Base-by-base conservation (phyloP, 2,888 invertebrate genomes). In the Craniophora ligustri region DNA sequence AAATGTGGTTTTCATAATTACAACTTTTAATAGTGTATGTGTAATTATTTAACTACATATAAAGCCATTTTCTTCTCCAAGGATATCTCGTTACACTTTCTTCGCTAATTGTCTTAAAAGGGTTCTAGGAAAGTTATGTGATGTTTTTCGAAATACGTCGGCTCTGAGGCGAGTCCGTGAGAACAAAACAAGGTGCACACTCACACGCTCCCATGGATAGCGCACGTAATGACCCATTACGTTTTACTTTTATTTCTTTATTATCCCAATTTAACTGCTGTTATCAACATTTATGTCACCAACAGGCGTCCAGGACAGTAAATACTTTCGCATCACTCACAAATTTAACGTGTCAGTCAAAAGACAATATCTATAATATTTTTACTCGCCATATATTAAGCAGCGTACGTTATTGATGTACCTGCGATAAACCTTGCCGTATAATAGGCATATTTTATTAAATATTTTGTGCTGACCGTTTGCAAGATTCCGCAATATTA, bases 171-270 rank as follows among this genome's bases (percentile, higher is more conserved):
- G 82, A 28, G 21, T 26, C 45, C 85, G 86, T 89, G 88, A 84
- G 88, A 89, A 88, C 76, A 79, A 83, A 84, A 85, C 88, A 89
- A 87, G 86, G 78, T 84, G 86, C 67, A 78, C 72, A 72, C 77
- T 61, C 65, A 69, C 63, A 75, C 79, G 79, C 77, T 76, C 75
- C 79, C 77, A 67, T 73, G 80, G 78, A 81, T 78, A 81, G 79
- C 80, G 68, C 76, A 71, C 64, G 71, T 85, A 87, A 86, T 85
- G 81, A 83, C 79, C 85, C 81, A 83, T 85, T 85, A 81, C 76
- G 78, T 84, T 87, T 84, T 84, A 82, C 79, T 84, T 82, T 81
- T 77, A 82, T 82, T 82, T 80, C 78, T 80, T 80, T 83, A 84
- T 84, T 79, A 84, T 78, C 79, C 75, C 74, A 72, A 77, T 82